Base-by-base conservation (phyloP, 2,888 invertebrate species). In the Neoscelio sp. region DNA sequence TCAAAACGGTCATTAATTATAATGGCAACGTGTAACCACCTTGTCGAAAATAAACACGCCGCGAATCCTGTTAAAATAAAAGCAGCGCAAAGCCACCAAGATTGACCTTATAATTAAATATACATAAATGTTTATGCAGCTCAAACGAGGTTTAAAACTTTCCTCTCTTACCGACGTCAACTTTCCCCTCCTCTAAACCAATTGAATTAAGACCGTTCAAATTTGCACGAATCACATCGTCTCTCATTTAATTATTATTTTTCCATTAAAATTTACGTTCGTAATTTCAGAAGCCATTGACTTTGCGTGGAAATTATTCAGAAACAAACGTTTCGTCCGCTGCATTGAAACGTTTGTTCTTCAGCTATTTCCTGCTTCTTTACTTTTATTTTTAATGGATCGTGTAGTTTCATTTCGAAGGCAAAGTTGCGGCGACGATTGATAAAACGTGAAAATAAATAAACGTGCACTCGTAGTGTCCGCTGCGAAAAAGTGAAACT, bases 1-100 rank as follows among this genome's bases (percentile, higher is more conserved):
- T 76, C 28, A 46, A 50, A 54, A 60, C 60, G 52, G 42, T 67
- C 75, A 75, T 75, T 67, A 75, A 75, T 67, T 75, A 75, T 44
- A 42, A 52, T 35, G 15, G 28, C 48, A 33, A 50, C 42, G 52
- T 35, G 28, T n/a, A n/a, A 46, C 23, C 15, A 33, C 52, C 17
- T 50, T 30, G 42, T 44, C 42, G 44, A 60, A 67, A 67, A 75
- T 75, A 67, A 75, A 52, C 67, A 67, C 42, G 28, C 38, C 67
- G 60, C 67, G 52, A 67, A 75, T 75, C 60, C 52, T 30, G 60
- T 12, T n/a, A 23, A 8, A 67, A 65, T 56, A 64, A 73, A 73
- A 73, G 38, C 17, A 56, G 33, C 17, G 33, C 7, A 28, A 28
- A 52, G 3, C 15, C 15, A 28, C 33, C 15, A 40, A 30, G 8